Evolutionary conservation across 2,888 invertebrate genomes (phyloP), one percentile per base, ranked within the genome.

Genomic region (Netelia virgata): DNA sequence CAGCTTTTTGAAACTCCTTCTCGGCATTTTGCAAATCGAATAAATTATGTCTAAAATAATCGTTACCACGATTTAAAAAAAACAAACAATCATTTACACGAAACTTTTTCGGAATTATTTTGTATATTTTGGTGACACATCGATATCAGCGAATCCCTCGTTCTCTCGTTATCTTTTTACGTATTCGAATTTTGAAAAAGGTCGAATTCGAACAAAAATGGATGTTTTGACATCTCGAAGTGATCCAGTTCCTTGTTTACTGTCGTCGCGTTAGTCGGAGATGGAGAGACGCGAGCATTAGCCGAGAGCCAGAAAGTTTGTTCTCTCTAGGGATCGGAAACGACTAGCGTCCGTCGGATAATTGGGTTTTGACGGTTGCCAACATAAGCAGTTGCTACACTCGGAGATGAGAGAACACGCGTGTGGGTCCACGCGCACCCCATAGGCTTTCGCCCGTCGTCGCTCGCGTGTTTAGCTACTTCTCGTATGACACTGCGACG

Each of bases 301-400:
- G 64, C 55, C 53, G 66, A 76, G 66, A 72, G 50, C 59, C 57
- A 61, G 68, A 77, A 43, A 80, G 59, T 82, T 82, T 82, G 47
- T 69, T 83, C 81, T 84, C 87, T 84, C 64, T 53, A 76, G 89
- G 88, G 88, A 86, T 74, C 81, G 57, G 69, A 83, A 91, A 86
- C 86, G 82, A 88, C 89, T 89, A 89, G 87, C 85, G 82, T 75
- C 82, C 82, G 88, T 70, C 84, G 88, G 89, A 90, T 93, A 92
- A 93, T 92, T 92, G 89, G 90, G 90, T 90, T 92, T 91, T 90
- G 90, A 91, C 91, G 87, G 86, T 88, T 85, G 84, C 80, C 81
- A 76, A 72, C 61, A 59, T 72, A 75, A 75, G 82, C 81, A 68
- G 61, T 50, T 50, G 53, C 81, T 73, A 63, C 23, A 64, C 61